Evolutionary conservation across 2,113 vertebrate genomes (phyloP).

Genomic region (Mirounga angustirostris): DNA sequence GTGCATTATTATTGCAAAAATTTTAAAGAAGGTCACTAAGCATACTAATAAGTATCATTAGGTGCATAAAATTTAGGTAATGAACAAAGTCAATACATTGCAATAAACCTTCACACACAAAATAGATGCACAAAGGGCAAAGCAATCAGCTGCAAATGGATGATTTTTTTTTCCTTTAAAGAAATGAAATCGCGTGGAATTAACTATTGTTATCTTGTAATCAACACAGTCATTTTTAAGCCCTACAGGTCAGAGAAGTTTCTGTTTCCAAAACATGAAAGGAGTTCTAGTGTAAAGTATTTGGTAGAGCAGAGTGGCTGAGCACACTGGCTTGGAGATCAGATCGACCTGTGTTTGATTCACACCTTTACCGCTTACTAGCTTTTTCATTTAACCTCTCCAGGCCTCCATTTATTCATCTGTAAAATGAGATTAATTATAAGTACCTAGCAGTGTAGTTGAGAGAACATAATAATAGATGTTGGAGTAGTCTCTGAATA

Average conservation of each 20-base stretch:
- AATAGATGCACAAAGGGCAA: slow-evolving; percentile 70
- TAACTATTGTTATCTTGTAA: slow-evolving; percentile 61
- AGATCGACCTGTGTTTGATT: not conserved
- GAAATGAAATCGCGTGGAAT: slow-evolving; percentile 70
- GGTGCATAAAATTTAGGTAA: slow-evolving; percentile 78
- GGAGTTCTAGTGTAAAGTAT: not conserved
- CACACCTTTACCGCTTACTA: slow-evolving; percentile 42
- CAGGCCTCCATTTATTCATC: slow-evolving; percentile 65
- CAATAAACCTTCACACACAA: slow-evolving; percentile 62
- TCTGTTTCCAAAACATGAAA: slow-evolving; percentile 54
- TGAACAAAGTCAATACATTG: slow-evolving; percentile 78
- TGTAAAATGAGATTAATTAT: slow-evolving; percentile 73
- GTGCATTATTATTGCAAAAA: slow-evolving; percentile 81
- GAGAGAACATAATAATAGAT: slow-evolving; percentile 8
- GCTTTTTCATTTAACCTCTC: slow-evolving; percentile 52
- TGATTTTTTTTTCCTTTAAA: slow-evolving; percentile 49
- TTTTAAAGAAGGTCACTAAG: slow-evolving; percentile 75
- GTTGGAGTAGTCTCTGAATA: slow-evolving; percentile 9
- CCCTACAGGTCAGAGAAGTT: not conserved
- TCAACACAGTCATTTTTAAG: slow-evolving; percentile 67
- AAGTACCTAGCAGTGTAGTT: not conserved
- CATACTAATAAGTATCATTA: slow-evolving; percentile 83
- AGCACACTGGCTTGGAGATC: not conserved
- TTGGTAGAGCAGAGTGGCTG: not conserved
- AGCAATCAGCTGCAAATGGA: slow-evolving; percentile 51